Evolutionary conservation across 2,113 vertebrate genomes (phyloP).

Genomic region (Jacana jacana): DNA sequence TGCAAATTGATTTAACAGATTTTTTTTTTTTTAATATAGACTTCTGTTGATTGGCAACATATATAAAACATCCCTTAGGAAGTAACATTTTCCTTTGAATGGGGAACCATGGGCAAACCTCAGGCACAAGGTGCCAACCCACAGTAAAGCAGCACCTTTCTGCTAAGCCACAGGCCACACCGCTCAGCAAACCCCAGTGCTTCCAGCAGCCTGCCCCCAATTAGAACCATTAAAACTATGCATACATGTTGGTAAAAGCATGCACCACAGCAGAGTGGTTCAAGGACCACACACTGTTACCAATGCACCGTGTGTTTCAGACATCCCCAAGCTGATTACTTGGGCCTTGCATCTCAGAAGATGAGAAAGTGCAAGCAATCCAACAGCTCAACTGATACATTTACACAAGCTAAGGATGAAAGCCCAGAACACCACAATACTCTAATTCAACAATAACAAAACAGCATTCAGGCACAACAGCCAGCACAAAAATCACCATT

Average conservation of each 20-base stretch:
- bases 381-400: background rate
- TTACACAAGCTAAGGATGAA: background rate
- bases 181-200: background rate
- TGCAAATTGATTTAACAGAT: background rate
- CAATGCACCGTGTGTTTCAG: accelerated
- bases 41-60: background rate
- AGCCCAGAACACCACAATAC: background rate
- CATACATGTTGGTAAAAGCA: accelerated
- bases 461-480: constrained; percentile 17
- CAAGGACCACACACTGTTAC: background rate
- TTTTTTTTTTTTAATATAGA: background rate
- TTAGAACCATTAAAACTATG: background rate
- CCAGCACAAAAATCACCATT: constrained; percentile 40
- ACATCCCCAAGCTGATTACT: background rate
- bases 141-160: background rate
- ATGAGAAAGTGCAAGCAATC: accelerated
- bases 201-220: background rate
- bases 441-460: constrained; percentile 43
- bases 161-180: accelerated
- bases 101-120: accelerated
- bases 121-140: background rate
- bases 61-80: background rate
- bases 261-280: accelerated
- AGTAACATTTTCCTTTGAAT: background rate
- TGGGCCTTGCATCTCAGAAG: background rate